Base-by-base conservation (phyloP, 53 echinoderm and acorn worm species). In the Paelopatides confundens region DNA sequence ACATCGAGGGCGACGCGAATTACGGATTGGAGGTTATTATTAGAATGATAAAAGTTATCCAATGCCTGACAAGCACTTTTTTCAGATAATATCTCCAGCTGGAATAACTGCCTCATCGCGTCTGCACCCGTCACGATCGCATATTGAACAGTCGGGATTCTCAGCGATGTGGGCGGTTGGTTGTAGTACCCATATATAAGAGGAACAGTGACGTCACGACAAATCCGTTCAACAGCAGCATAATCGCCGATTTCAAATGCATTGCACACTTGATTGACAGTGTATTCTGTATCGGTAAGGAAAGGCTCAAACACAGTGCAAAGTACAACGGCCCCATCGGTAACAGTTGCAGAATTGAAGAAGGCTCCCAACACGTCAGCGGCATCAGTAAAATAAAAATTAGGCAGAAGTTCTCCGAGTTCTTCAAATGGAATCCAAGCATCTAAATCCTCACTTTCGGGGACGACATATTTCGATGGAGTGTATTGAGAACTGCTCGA, bases 301-400 rank as follows among this genome's bases (percentile, higher is more conserved):
- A 79, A 79, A 14, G 50, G 18, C 21, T 79, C 54, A 18, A 79
- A 79, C 18, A 79, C 79, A 1, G 28, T 10, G 31, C 79, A 79
- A 27, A 79, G 5, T 15, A 79, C 11, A 9, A 31, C 53, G 5
- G 26, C 4, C 9, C 79, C 79, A 31, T 79, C 53, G 5, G 18
- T 12, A 29, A 79, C 12, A 27, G 52, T 79, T 26, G 27, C 54
- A 5, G 79, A 50, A 26, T 33, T 24, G 10, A 52, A 5, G 21
- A 79, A 53, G 21, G 79, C 79, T 3, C 79, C 54, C 28, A 53
- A 14, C 2, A 79, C 11, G 14, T 79, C 32, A 10, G 48, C 51
- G 31, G 53, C 79, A 52, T 79, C 79, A 14, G 5, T 1, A 13
- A 79, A 51, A 13, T 3, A 51, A 13, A 79, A 79, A 17, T 18